These are phyloP conservation scores for Drosophila subquinaria DNA, from an alignment of 2,888 invertebrate genomes.

Conservation along the genomic window DNA sequence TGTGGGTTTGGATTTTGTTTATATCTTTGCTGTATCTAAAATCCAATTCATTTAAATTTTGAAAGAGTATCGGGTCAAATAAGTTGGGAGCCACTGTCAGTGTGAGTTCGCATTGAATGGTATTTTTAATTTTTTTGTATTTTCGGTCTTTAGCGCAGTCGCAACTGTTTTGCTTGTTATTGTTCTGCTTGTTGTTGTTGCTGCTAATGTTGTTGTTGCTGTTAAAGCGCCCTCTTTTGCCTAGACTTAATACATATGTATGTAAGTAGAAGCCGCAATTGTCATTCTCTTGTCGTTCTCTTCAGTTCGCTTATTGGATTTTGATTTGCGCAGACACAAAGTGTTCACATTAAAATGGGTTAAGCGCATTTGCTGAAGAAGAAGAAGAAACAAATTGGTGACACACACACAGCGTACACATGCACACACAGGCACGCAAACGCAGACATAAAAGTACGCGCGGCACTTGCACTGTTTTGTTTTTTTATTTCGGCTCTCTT, in stretches of 20 bases:
- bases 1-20: too few relatives aligned
- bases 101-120: not conserved
- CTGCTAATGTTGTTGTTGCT: conserved; percentile 19
- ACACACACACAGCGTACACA: conserved; percentile 14
- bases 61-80: too few relatives aligned
- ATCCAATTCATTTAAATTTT: too few relatives aligned
- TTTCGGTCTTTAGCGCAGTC: conserved; percentile 39
- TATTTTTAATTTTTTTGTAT: conserved; percentile 20
- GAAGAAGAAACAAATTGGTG: conserved; percentile 43
- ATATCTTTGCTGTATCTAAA: too few relatives aligned
- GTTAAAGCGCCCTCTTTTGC: conserved; percentile 37
- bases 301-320: conserved; percentile 53
- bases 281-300: conserved; percentile 46
- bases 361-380: conserved; percentile 57
- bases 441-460: conserved; percentile 23
- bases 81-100: not conserved
- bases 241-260: not conserved
- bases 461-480: conserved; percentile 68
- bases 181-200: conserved; percentile 7
- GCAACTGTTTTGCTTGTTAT: conserved; percentile 29
- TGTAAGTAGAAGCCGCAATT: conserved; percentile 30
- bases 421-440: conserved; percentile 9
- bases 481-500: conserved; percentile 28
- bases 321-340: conserved; percentile 43
- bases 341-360: conserved; percentile 55